Evolutionary conservation across 2,888 invertebrate species (phyloP), one percentile per base, ranked within the genome.

Genomic region (Emesis furor): DNA sequence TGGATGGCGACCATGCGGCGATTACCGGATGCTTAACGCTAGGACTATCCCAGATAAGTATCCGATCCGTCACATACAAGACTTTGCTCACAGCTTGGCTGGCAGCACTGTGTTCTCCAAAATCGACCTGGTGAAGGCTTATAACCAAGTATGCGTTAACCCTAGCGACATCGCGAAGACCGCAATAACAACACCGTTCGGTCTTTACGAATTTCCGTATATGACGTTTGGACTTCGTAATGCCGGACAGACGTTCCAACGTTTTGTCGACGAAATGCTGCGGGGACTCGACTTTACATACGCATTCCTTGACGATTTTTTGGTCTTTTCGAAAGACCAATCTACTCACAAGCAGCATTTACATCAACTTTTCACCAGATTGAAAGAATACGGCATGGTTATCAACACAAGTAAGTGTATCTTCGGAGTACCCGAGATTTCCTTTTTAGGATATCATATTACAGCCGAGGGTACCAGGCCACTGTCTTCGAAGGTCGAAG

Each of bases 101-200:
- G 37, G 68, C 12, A 30, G n/a, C 59, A 73, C 73, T 32, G 59
- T 71, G 24, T 55, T 62, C 30, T 14, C 17, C 7, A 73, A 46
- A 3, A 35, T 79, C 1, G 65, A 72, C 24, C 72, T 77, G 24
- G 77, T 77, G 0, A 88, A 89, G 76, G 93, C 93, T 0, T 95
- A 91, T 81, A 88, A 93, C 42, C 93, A 94, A 65, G 93, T 96
- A 7, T 92, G 24, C 93, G 0, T 93, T 14, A 35, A 65, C n/a
- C 65, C 32, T 12, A 0, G 46, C 79, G 93, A 94, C 79, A 89
- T 94, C 6, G 30, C 59, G 14, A 82, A 86, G 42, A 81, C 68
- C 87, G 73, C 85, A 89, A 17, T 82, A 92, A 6, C 37, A 83
- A 14, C 80, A 90, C 24, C 62, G 10, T 62, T 62, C 62, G 24